Conservation (phyloP, 64 coral and sea anemone species). For the Dendronephthya gigantea region DNA sequence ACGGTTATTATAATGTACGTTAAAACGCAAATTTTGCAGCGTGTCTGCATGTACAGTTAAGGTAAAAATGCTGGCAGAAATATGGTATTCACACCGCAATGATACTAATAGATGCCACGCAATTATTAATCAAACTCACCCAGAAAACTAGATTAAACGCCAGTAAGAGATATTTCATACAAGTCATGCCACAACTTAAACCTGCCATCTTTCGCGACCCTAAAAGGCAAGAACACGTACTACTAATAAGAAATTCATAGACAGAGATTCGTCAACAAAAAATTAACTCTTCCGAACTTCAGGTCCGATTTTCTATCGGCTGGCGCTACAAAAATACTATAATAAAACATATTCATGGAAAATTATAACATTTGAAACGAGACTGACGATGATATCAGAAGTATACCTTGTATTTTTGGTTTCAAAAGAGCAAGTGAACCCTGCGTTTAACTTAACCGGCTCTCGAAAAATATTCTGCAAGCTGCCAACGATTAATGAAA, state of each 20-base stretch:
- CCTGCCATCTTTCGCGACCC: not conserved
- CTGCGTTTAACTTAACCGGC: not conserved
- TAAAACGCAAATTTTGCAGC: too few species aligned
- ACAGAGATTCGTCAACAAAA: not conserved
- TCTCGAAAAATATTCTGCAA: not conserved
- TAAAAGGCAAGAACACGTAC: not conserved
- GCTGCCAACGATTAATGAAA: not conserved
- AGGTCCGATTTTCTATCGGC: not conserved
- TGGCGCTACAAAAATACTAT: not conserved
- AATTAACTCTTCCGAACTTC: not conserved
- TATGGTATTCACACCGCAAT: not conserved
- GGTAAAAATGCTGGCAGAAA: too few species aligned
- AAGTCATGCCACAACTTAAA: slow-evolving; percentile 4
- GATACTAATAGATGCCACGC: not conserved
- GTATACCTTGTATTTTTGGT: not conserved
- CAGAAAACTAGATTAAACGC: slow-evolving; percentile 16
- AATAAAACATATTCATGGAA: not conserved
- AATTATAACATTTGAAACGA: not conserved
- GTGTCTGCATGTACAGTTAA: too few species aligned
- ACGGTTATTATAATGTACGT: too few species aligned
- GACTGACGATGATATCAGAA: not conserved
- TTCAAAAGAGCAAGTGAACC: not conserved
- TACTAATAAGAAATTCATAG: not conserved
- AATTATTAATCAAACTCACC: not conserved
- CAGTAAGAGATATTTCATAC: slow-evolving; percentile 12